Evolutionary conservation across 1,140 invertebrate species (phyloP).

Genomic region (Oreohelix idahoensis): DNA sequence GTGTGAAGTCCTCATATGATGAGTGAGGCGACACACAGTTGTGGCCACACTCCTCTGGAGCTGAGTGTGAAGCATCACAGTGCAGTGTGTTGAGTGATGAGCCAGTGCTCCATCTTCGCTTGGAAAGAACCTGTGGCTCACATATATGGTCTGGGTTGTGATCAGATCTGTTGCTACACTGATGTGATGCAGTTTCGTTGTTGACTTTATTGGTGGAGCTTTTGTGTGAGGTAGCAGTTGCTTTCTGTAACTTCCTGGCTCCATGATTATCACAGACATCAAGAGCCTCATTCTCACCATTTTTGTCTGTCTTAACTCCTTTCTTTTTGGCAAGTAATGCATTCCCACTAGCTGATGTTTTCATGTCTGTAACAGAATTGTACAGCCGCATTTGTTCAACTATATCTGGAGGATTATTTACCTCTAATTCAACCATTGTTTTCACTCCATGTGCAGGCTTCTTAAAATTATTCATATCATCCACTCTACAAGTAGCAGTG

Average conservation of each 20-base stretch:
- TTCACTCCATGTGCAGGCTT: not conserved
- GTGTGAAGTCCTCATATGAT: conserved; percentile 6
- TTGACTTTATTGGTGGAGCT: not conserved
- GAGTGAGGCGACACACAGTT: conserved; percentile 42
- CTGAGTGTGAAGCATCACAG: conserved; percentile 52
- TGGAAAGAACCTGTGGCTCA: not conserved
- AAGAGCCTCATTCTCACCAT: not conserved
- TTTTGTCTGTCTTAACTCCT: not conserved
- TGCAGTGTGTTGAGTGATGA: conserved; percentile 41
- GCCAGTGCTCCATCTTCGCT: conserved; percentile 41
- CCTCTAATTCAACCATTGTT: conserved; percentile 3
- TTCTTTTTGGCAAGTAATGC: conserved; percentile 27
- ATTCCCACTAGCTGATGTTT: conserved; percentile 25
- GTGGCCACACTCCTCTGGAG: conserved; percentile 58
- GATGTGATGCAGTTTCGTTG: not conserved
- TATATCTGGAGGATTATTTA: conserved; percentile 24
- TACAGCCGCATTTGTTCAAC: not conserved
- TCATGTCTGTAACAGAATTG: conserved; percentile 29
- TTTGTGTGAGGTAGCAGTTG: not conserved
- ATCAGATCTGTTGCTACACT: not conserved
- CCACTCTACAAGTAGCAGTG: not conserved
- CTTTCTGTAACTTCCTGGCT: not conserved
- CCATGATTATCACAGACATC: not conserved
- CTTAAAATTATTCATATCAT: not conserved
- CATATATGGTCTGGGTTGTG: not conserved